Evolutionary conservation across 2,888 invertebrate species (phyloP).

Genomic region (Cryptocephalus moraei): DNA sequence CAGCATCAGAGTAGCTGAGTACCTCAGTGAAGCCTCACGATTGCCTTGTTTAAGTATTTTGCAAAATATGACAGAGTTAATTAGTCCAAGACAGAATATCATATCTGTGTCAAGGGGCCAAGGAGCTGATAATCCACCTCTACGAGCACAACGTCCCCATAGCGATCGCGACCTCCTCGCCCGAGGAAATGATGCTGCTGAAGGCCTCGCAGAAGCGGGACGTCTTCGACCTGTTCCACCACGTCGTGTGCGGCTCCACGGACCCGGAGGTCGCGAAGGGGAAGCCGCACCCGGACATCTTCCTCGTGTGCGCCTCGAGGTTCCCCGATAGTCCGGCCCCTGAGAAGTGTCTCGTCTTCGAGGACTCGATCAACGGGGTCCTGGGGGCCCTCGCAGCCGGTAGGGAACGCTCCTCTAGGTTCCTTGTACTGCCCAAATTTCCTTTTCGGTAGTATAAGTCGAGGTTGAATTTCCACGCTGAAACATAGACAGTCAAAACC

Average conservation of each 20-base stretch:
- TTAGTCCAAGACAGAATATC: too few relatives aligned
- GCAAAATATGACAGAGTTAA: too few relatives aligned
- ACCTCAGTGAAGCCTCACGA: too few relatives aligned
- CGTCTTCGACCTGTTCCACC: conserved; percentile 60
- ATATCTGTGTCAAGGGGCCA: conserved; percentile 49
- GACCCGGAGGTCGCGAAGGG: conserved; percentile 77
- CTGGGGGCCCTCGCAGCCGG: conserved; percentile 59
- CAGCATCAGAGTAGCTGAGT: too few relatives aligned
- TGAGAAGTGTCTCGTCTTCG: conserved; percentile 69
- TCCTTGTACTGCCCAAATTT: too few relatives aligned
- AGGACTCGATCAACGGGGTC: conserved; percentile 86
- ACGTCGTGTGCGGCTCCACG: conserved; percentile 69
- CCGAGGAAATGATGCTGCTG: conserved; percentile 42
- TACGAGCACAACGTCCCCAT: conserved; percentile 51
- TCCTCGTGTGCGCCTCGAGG: conserved; percentile 49
- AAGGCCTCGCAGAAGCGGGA: conserved; percentile 43
- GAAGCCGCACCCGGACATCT: conserved; percentile 86
- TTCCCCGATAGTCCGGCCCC: conserved; percentile 59
- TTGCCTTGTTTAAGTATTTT: too few relatives aligned
- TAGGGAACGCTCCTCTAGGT: conserved; percentile 21
- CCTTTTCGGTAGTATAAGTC: too few relatives aligned
- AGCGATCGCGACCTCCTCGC: conserved; percentile 59
- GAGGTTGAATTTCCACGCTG: too few relatives aligned
- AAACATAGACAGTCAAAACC: too few relatives aligned
- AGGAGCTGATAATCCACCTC: conserved; percentile 38